These are phyloP conservation scores for Hesperia comma DNA, from an alignment of 2,888 invertebrate species.

Conservation along the genomic window DNA sequence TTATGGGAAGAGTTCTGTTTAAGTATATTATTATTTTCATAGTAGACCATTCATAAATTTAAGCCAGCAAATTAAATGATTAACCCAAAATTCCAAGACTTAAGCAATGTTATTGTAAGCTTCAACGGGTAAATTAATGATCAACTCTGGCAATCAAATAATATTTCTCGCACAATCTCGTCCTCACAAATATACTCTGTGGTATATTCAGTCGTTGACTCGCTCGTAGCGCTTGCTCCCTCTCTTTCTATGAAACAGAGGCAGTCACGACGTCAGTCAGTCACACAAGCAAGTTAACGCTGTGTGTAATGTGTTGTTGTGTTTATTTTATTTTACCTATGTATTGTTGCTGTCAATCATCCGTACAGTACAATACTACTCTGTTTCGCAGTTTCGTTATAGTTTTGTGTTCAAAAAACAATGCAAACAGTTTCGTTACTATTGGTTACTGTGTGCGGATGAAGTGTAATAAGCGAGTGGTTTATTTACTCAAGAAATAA, in stretches of 20 bases:
- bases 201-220: background rate
- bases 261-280: background rate
- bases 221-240: background rate
- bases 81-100: too few species aligned
- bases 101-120: too few species aligned
- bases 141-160: background rate
- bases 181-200: background rate
- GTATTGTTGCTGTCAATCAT: conserved; percentile 37
- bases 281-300: background rate
- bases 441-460: conserved; percentile 3
- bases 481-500: conserved; percentile 29
- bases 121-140: background rate
- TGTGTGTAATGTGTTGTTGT: background rate
- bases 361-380: conserved; percentile 43
- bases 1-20: too few species aligned
- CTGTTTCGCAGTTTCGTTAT: conserved; percentile 34
- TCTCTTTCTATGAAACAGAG: background rate
- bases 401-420: conserved; percentile 43
- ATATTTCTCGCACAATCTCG: too few species aligned
- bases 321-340: background rate
- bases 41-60: too few species aligned
- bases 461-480: conserved; percentile 20
- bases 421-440: conserved; percentile 17
- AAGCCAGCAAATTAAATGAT: too few species aligned
- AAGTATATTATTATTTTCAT: too few species aligned